These are phyloP conservation scores for Buphagus erythrorhynchus DNA, from an alignment of 2,797 vertebrate species.

Conservation along the genomic window DNA sequence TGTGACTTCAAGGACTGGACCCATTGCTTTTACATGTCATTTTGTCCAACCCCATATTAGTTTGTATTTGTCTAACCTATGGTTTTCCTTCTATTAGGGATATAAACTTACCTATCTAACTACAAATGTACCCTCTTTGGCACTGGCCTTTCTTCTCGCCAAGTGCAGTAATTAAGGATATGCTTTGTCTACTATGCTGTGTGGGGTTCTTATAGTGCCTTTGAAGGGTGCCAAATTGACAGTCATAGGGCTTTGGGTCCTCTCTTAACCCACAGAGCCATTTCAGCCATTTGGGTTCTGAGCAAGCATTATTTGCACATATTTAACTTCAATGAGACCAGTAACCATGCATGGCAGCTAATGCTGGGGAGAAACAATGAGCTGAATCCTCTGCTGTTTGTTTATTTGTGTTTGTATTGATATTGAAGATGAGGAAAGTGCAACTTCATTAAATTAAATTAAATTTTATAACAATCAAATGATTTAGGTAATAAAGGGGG, in stretches of 20 bases:
- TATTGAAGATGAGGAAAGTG: constrained; percentile 52
- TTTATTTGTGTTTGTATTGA: constrained; percentile 50
- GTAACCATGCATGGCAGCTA: neutral
- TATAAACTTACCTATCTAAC: neutral
- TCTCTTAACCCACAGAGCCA: neutral
- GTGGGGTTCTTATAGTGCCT: neutral
- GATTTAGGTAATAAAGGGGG: constrained; percentile 71
- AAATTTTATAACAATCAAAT: constrained; percentile 72
- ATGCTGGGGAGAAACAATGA: constrained; percentile 48
- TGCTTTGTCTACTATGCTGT: neutral
- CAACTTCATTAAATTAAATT: constrained; percentile 71
- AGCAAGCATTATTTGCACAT: constrained; percentile 22
- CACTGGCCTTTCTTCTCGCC: neutral
- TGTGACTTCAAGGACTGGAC: neutral
- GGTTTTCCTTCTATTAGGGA: neutral
- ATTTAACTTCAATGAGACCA: constrained; percentile 38
- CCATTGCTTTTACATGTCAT: neutral
- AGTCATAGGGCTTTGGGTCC: neutral
- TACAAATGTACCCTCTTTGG: neutral
- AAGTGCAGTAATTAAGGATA: neutral
- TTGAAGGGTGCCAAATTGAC: neutral
- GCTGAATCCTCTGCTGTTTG: constrained; percentile 23
- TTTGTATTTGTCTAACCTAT: neutral
- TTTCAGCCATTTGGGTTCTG: constrained; percentile 25
- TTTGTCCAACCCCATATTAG: neutral